Evolutionary conservation across 1,140 invertebrate species (phyloP), one percentile per base, ranked within the genome.

Genomic region (Coptotermes formosanus): DNA sequence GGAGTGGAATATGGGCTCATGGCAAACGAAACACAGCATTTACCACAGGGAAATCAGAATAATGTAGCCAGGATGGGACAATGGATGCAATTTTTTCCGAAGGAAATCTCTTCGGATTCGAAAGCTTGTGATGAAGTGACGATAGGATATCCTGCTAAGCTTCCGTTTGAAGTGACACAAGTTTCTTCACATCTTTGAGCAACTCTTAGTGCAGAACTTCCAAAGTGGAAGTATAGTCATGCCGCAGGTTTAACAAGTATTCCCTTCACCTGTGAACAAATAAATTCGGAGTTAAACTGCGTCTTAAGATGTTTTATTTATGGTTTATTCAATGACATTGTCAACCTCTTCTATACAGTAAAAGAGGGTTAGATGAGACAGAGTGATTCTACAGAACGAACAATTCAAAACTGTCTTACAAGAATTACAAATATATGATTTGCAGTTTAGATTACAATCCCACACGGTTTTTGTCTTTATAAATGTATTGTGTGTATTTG

Each of bases 211-310:
- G n/a, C 8, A 75, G 25, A 30, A 75, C n/a, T 75, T 75, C 64
- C 64, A 8, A n/a, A 30, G 64, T 75, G 64, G 64, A 75, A 75
- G 64, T 75, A 75, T 75, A n/a, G 64, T 75, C n/a, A 75, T 75
- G 7, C 16, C 25, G n/a, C n/a, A 30, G n/a, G n/a, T 25, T 64
- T n/a, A 25, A 75, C 25, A 30, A 75, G 64, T n/a, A 75, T 30
- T 75, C 30, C 64, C 64, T 75, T 75, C 64, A 75, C 64, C 64
- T 75, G 64, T 14, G 30, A 75, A 30, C 14, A 75, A 75, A 30
- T 9, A 30, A 75, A n/a, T 2, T 8, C 64, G 8, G 19, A 4
- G 21, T 55, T 12, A 55, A 21, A 55, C 19, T 55, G 52, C 52
- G 52, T 55, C 52, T 55, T 21, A 55, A 55, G 19, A 4, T 55